Percentiles rank a stretch among this genome's conserved stretches.
These are phyloP conservation scores for Scaptomyza hsui DNA, from an alignment of 1,140 invertebrate genomes.

Conservation along the genomic window DNA sequence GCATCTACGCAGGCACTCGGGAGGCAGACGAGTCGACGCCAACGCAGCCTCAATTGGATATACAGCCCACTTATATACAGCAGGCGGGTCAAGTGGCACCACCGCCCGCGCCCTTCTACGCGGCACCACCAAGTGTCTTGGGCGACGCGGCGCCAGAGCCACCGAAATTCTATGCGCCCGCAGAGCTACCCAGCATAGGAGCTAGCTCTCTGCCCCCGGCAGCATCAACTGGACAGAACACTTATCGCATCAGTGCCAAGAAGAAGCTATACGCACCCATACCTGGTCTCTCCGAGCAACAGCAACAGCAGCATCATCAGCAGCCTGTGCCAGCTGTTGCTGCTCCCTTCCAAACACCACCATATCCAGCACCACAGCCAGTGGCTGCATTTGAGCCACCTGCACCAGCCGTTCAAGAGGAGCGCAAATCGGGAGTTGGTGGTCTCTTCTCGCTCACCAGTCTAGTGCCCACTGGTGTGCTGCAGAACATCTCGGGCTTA, in stretches of 20 bases:
- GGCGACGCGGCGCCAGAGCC: slow-evolving; percentile 56
- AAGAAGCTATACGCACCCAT: slow-evolving; percentile 86
- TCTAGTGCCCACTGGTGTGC: slow-evolving; percentile 69
- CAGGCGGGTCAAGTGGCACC: slow-evolving; percentile 49
- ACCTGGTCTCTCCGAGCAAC: slow-evolving; percentile 84
- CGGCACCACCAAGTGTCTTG: slow-evolving; percentile 40
- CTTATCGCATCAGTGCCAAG: slow-evolving; percentile 85
- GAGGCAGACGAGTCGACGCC: slow-evolving; percentile 48
- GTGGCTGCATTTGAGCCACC: slow-evolving; percentile 10
- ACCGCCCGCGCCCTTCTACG: slow-evolving; percentile 56
- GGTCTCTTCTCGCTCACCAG: slow-evolving; percentile 76
- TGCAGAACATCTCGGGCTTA: slow-evolving; percentile 76
- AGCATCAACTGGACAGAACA: slow-evolving; percentile 81
- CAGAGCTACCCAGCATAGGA: slow-evolving; percentile 59
- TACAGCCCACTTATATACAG: slow-evolving; percentile 73
- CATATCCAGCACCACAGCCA: slow-evolving; percentile 49
- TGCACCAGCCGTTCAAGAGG: slow-evolving; percentile 46
- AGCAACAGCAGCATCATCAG: slow-evolving; percentile 20
- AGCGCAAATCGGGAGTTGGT: slow-evolving; percentile 67
- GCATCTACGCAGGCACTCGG: slow-evolving; percentile 72
- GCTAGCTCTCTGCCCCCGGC: slow-evolving; percentile 45
- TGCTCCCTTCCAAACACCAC: slow-evolving; percentile 52
- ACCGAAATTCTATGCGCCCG: slow-evolving; percentile 80
- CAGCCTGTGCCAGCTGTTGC: slow-evolving; percentile 8
- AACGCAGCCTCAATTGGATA: slow-evolving; percentile 64